Evolutionary conservation across 1,140 invertebrate genomes (phyloP), one percentile per base, ranked within the genome.

Genomic region (Bombus sibiricus): DNA sequence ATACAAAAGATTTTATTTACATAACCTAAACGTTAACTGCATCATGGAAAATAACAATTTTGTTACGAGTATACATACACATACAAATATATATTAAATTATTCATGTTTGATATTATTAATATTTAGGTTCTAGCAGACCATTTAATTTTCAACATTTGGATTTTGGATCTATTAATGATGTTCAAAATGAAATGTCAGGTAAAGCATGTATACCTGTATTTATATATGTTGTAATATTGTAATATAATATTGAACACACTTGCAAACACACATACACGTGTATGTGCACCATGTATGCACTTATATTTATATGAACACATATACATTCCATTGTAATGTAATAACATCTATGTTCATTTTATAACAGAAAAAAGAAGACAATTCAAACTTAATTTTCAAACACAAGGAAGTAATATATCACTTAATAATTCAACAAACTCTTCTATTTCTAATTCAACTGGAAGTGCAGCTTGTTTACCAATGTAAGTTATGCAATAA

Each of bases 101-200:
- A 34, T 47, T 18, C 13, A n/a, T 37, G 5, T 12, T 66, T 62
- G 39, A 73, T 73, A 72, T 73, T 71, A 13, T 74, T 15, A 47
- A 71, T 69, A 64, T 92, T 92, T 79, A 95, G 94, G 94, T 88
- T 93, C 93, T 59, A 88, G 87, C 41, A 93, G 93, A 83, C 78
- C 92, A 71, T 95, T 95, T 87, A 94, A 91, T 88, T 95, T 95
- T 91, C 93, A 94, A 83, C 92, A 92, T 83, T 39, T 95, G 88
- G 95, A 95, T 81, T 94, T 95, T 89, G 92, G 93, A 92, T 91
- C 92, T 47, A 95, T 93, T 78, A 93, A 89, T 88, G 95, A 95
- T 68, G 91, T 94, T 90, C 94, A 94, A 90, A 94, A 94, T 86
- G 94, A 95, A 72, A 90, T 94, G 86, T 92, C 92, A 81, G 93